These are phyloP conservation scores for Turdus rufiventris DNA, from an alignment of 2,113 vertebrate genomes.

Conservation along the genomic window DNA sequence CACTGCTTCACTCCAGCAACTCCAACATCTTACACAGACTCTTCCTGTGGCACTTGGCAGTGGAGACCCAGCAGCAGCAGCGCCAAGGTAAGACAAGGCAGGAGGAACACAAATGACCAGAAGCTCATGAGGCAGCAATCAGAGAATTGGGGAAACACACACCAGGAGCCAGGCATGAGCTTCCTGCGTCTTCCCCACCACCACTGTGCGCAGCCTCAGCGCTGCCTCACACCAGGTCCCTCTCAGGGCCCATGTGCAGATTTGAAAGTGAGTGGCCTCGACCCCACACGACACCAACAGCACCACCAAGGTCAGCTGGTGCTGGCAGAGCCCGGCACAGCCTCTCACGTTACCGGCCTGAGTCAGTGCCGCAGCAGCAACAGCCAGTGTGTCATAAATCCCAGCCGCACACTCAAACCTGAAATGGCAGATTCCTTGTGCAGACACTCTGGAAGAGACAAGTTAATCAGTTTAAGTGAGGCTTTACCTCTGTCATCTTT, in stretches of 20 bases:
- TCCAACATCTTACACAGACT: neutral
- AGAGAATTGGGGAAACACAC: neutral
- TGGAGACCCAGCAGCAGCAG: neutral
- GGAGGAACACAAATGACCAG: neutral
- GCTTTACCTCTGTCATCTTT: constrained; percentile 1
- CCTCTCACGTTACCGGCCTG: neutral
- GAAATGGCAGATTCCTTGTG: neutral
- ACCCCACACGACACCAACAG: neutral
- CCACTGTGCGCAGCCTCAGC: neutral
- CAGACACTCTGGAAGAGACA: neutral
- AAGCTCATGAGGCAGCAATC: fast-evolving
- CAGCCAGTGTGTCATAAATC: neutral
- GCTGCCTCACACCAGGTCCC: neutral
- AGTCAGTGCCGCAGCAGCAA: neutral
- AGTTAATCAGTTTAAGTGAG: constrained; percentile 37
- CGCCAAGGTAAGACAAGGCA: neutral
- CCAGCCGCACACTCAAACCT: neutral
- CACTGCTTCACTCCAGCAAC: neutral
- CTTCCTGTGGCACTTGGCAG: fast-evolving
- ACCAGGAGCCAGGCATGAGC: fast-evolving
- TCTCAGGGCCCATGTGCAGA: neutral
- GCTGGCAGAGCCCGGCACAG: neutral
- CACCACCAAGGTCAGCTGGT: neutral
- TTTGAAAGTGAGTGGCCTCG: too few relatives aligned
- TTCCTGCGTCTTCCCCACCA: neutral